A percentile compares a stretch with the other conserved stretches of the same genome.
Conservation (phyloP, 2,113 vertebrate genomes). For the Nesoenas mayeri region DNA sequence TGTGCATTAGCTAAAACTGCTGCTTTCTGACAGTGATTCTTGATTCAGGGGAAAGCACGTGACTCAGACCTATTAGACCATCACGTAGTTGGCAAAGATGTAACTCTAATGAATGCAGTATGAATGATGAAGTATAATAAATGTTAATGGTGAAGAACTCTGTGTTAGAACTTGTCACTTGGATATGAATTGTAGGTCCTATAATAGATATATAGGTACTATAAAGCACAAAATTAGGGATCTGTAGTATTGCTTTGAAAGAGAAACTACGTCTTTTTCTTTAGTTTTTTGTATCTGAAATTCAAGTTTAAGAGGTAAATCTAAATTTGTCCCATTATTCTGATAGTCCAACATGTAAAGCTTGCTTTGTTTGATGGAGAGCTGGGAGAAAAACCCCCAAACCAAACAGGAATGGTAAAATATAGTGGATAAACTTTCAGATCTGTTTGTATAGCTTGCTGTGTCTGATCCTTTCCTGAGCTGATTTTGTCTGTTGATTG, state of each 20-base stretch:
- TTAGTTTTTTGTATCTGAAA: not conserved
- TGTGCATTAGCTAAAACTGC: not conserved
- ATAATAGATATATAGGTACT: not conserved
- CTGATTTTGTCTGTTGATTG: constrained; percentile 4
- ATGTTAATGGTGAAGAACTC: constrained; percentile 17
- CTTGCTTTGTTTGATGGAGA: not conserved
- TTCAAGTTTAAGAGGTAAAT: not conserved
- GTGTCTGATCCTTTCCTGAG: not conserved
- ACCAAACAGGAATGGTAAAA: not conserved
- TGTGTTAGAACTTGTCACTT: not conserved
- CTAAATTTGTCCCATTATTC: not conserved
- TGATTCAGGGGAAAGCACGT: not conserved
- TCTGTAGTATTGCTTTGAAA: not conserved
- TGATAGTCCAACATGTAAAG: not conserved
- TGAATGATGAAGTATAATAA: constrained; percentile 1
- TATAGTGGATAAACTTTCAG: not conserved
- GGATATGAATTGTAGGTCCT: not conserved
- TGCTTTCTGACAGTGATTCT: not conserved
- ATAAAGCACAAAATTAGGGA: not conserved
- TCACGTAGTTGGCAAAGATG: not conserved
- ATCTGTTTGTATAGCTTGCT: not conserved
- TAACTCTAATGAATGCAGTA: not conserved
- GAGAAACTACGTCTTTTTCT: not conserved
- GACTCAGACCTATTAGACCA: constrained; percentile 22
- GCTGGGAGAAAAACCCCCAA: too few species aligned